Evolutionary conservation across 2,888 invertebrate genomes (phyloP).

Genomic region (Notodonta ziczac): DNA sequence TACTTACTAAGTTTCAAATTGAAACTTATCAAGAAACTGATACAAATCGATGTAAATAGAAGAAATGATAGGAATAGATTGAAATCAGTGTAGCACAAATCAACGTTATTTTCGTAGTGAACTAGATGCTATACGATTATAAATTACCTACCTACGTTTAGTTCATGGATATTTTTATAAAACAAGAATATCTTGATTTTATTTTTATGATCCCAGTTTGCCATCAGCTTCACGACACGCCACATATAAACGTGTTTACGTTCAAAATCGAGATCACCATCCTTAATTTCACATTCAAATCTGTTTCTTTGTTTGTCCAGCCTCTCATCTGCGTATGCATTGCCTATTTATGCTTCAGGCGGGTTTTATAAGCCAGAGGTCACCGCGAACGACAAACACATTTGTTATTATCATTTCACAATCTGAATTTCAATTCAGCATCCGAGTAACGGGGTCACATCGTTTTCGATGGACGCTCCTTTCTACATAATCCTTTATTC

Average conservation of each 20-base stretch:
- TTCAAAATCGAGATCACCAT: conserved; percentile 70
- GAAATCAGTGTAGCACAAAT: conserved; percentile 2
- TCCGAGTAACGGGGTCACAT: conserved; percentile 79
- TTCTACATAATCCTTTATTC: conserved; percentile 67
- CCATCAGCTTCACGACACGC: conserved; percentile 35
- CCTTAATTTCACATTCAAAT: conserved; percentile 76
- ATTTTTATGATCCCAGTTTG: conserved; percentile 33
- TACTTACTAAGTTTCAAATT: conserved; percentile 12
- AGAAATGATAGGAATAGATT: conserved; percentile 5
- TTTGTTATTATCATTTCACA: conserved; percentile 74
- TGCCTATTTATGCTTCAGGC: conserved; percentile 61
- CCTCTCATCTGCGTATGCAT: conserved; percentile 76
- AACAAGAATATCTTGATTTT: conserved; percentile 17
- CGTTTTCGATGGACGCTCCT: conserved; percentile 63
- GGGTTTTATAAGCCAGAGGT: conserved; percentile 67
- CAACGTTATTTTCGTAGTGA: background rate
- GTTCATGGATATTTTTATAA: background rate
- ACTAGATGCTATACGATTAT: background rate
- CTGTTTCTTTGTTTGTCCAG: conserved; percentile 72
- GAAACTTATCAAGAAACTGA: conserved; percentile 9
- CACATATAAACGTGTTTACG: conserved; percentile 59
- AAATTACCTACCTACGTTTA: background rate
- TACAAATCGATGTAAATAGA: conserved; percentile 10
- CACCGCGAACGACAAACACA: conserved; percentile 70
- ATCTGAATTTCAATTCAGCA: conserved; percentile 78